Conservation (phyloP, 1,140 invertebrate species). For the Littorina saxatilis region DNA sequence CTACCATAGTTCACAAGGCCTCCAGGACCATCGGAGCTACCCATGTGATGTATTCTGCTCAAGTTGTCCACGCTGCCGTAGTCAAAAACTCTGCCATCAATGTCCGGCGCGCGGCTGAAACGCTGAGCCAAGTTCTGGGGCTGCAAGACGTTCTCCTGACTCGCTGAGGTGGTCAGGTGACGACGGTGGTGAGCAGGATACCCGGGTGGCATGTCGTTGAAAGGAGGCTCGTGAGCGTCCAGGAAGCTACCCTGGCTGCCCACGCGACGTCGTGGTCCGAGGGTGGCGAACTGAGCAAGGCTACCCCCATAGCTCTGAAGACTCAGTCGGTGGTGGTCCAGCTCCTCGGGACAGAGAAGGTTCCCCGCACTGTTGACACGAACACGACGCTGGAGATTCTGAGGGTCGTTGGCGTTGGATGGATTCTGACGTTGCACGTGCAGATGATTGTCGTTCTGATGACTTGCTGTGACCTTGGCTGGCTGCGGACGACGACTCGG, state of each 20-base stretch:
- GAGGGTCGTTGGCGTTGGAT: too few relatives aligned
- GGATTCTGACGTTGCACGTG: too few relatives aligned
- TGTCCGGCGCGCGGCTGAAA: not conserved
- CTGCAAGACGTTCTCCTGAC: not conserved
- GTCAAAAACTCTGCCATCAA: not conserved
- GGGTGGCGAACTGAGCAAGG: not conserved
- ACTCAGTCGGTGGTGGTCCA: slow-evolving; percentile 8
- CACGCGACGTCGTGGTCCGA: not conserved
- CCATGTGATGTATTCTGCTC: too few relatives aligned
- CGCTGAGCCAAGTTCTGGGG: not conserved
- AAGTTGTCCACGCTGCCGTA: slow-evolving; percentile 11
- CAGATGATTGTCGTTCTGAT: too few relatives aligned
- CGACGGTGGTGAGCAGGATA: not conserved
- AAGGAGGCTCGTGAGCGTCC: too few relatives aligned
- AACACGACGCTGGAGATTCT: not conserved
- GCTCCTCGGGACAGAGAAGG: slow-evolving; percentile 4
- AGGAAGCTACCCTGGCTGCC: too few relatives aligned
- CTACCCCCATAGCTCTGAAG: slow-evolving; percentile 10
- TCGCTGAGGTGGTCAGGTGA: not conserved
- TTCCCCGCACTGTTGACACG: slow-evolving; percentile 10
- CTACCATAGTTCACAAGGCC: not conserved
- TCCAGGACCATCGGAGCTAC: not conserved
- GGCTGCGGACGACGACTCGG: too few relatives aligned
- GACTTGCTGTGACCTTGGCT: too few relatives aligned
- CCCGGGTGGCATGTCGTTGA: too few relatives aligned